These are phyloP conservation scores for Zosterops borbonicus DNA, from an alignment of 2,113 vertebrate species.

Conservation along the genomic window DNA sequence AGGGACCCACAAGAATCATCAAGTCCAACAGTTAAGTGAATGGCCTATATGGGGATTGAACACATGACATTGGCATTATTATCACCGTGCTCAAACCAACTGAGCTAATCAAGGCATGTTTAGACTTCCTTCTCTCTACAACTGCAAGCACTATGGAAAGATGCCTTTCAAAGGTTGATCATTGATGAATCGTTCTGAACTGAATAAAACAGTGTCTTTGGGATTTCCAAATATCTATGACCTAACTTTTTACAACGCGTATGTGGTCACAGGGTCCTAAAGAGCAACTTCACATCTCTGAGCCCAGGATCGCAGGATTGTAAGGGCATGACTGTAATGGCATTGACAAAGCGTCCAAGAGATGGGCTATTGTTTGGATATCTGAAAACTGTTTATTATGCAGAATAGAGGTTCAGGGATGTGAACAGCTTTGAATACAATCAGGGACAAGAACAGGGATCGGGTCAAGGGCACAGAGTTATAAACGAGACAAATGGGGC, in stretches of 20 bases:
- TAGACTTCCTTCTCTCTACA: neutral
- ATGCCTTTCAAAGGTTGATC: neutral
- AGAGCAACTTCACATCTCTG: neutral
- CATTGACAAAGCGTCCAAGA: neutral
- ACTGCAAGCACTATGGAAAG: neutral
- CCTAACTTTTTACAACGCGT: neutral
- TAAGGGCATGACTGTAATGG: neutral
- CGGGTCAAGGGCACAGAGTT: no score
- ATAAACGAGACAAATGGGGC: no score
- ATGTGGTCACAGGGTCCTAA: neutral
- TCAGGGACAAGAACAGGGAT: no score
- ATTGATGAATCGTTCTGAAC: neutral
- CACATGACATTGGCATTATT: slow-evolving; percentile 69
- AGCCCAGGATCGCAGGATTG: neutral
- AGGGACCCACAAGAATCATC: neutral
- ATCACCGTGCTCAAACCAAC: slow-evolving; percentile 66
- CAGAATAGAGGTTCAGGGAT: no score
- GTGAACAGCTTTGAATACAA: no score
- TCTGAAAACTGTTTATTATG: no score
- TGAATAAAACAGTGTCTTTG: neutral
- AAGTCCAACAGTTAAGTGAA: neutral
- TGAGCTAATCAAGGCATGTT: slow-evolving; percentile 41
- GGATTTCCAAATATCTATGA: neutral
- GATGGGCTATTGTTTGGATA: no score
- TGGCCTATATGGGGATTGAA: slow-evolving; percentile 53